These are phyloP conservation scores for Archegozetes longisetosus DNA, from an alignment of 1,140 invertebrate genomes.

Conservation along the genomic window DNA sequence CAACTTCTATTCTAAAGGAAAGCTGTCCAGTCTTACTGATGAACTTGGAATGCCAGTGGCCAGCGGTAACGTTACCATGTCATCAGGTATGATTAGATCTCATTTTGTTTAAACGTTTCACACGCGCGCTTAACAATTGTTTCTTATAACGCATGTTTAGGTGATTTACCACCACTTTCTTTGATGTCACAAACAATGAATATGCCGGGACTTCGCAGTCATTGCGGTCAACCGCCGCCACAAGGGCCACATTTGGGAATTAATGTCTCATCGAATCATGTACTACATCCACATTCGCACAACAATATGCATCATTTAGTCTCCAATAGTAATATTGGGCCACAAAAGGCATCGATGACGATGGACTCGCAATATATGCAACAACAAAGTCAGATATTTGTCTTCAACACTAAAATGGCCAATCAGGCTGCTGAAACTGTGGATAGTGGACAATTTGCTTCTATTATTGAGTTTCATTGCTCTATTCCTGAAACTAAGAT, in stretches of 20 bases:
- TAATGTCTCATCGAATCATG: background rate
- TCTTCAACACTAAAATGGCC: conserved; percentile 81
- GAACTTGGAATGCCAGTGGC: background rate
- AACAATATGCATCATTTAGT: background rate
- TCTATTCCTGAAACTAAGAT: conserved; percentile 86
- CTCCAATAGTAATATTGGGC: background rate
- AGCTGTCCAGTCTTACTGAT: background rate
- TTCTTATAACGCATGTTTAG: background rate
- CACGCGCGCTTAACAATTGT: background rate
- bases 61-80: background rate
- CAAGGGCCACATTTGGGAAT: background rate
- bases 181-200: conserved; percentile 7
- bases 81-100: background rate
- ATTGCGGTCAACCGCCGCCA: background rate
- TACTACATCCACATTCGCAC: background rate
- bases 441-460: conserved; percentile 65
- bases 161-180: background rate
- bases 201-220: background rate
- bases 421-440: conserved; percentile 89
- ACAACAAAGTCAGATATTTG: conserved; percentile 94
- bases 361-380: conserved; percentile 48
- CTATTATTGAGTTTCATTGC: conserved; percentile 87
- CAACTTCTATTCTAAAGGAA: no score
- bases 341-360: background rate
- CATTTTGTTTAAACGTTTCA: background rate